phyloP scores from a whole-genome alignment of 2,888 invertebrate species.

The Leuctra nigra region DNA sequence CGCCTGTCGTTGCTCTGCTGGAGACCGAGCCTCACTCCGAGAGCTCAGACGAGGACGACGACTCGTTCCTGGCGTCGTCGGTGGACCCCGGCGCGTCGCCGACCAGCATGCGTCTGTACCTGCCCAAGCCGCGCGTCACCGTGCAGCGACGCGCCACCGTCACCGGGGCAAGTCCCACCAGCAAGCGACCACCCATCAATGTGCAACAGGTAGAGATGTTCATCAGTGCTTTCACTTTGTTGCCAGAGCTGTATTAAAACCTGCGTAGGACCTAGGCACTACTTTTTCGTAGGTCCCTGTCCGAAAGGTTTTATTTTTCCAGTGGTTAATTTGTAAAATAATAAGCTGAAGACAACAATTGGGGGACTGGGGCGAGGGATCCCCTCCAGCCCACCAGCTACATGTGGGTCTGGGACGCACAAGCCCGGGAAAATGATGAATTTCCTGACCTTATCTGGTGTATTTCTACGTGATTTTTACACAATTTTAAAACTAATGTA shows the following conservation, averaged over 20 bases:
- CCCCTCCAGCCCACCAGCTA: no score
- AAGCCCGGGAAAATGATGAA: no score
- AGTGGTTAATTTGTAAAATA: no score
- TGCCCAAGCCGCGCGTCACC: slow-evolving; percentile 66
- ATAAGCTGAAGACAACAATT: no score
- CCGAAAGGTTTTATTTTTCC: not conserved
- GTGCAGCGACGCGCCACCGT: slow-evolving; percentile 81
- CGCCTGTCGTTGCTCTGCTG: not conserved
- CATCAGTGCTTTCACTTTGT: no score
- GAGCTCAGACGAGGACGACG: slow-evolving; percentile 38
- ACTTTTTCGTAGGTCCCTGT: not conserved
- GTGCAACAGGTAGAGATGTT: slow-evolving; percentile 60
- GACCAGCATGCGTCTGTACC: slow-evolving; percentile 53
- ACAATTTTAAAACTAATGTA: no score
- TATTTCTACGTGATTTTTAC: no score
- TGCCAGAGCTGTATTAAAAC: no score
- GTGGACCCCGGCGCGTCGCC: slow-evolving; percentile 33
- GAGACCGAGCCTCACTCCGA: slow-evolving; percentile 3
- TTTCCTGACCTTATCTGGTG: no score
- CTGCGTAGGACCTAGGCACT: no score
- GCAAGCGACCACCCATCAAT: slow-evolving; percentile 53
- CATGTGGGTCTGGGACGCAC: no score
- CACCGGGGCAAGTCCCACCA: slow-evolving; percentile 69
- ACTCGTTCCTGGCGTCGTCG: slow-evolving; percentile 39
- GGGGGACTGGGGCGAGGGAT: no score